Conservation (phyloP, 2,113 vertebrate species). For the Euleptes europaea region DNA sequence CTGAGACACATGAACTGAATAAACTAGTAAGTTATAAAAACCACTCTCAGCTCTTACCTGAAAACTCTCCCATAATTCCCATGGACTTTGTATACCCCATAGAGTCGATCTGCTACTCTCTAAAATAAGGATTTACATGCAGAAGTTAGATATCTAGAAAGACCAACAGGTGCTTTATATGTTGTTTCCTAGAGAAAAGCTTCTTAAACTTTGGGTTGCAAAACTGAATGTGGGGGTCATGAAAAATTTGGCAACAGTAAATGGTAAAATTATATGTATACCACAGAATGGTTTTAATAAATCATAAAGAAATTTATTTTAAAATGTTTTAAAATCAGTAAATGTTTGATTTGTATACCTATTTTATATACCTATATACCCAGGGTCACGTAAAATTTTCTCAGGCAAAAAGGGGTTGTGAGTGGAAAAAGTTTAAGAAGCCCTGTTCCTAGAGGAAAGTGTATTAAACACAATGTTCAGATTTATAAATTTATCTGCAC, state of each 20-base stretch:
- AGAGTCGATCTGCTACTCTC: constrained; percentile 94
- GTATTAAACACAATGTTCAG: not conserved
- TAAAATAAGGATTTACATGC: constrained; percentile 67
- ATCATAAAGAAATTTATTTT: too few species aligned
- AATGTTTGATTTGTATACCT: too few species aligned
- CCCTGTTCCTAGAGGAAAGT: not conserved
- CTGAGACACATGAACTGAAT: not conserved
- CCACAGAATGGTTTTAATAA: too few species aligned
- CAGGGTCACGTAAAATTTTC: too few species aligned
- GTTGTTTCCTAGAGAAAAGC: not conserved
- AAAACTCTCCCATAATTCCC: constrained; percentile 97
- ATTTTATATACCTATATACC: too few species aligned
- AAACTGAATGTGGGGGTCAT: too few species aligned
- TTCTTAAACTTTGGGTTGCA: too few species aligned
- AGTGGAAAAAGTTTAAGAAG: too few species aligned
- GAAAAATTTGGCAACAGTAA: too few species aligned
- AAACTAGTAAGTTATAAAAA: not conserved
- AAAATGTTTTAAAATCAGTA: too few species aligned
- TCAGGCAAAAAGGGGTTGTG: too few species aligned
- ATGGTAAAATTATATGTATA: too few species aligned
- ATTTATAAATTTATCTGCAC: not conserved
- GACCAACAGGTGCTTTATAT: not conserved
- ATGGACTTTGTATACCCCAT: constrained; percentile 97
- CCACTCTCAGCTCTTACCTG: constrained; percentile 79
- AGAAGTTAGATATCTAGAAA: constrained; percentile 32